phyloP scores from a whole-genome alignment of 2,113 vertebrate species.

The Melanostigma gelatinosum region DNA sequence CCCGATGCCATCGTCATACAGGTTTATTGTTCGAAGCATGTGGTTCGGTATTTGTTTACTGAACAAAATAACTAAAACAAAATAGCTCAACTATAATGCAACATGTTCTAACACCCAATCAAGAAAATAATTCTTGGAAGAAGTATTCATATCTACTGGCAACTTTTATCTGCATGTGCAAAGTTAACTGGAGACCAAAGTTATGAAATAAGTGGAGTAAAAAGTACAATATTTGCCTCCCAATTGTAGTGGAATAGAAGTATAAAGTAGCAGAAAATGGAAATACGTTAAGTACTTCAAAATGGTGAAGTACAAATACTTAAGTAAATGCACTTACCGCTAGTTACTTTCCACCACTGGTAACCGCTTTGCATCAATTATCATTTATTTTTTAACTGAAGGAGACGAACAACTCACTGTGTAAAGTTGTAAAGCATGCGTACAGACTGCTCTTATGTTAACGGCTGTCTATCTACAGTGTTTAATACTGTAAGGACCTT shows the following conservation, averaged over 20 bases:
- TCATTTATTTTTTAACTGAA: neutral
- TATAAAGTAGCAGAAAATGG: too few species aligned
- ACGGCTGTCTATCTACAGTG: neutral
- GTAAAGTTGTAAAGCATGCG: neutral
- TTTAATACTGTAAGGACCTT: constrained; percentile 29
- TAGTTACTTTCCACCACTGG: neutral
- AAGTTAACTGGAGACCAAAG: neutral
- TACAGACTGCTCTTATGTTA: neutral
- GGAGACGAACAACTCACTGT: neutral
- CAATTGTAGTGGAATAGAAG: neutral
- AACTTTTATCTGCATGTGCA: neutral
- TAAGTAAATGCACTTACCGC: neutral
- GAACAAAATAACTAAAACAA: neutral
- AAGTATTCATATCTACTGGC: neutral
- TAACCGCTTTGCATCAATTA: neutral
- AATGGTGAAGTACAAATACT: neutral
- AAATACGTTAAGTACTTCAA: neutral
- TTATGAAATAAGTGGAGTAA: neutral
- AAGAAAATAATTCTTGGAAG: neutral
- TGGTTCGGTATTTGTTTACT: constrained; percentile 16
- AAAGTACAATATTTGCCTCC: neutral
- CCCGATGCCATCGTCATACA: constrained; percentile 17
- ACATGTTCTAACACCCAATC: neutral
- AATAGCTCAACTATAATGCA: constrained; percentile 3
- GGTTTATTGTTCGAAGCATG: constrained; percentile 65